These are phyloP conservation scores for Pseudochirops corinnae DNA, from an alignment of 2,797 vertebrate species.

Conservation along the genomic window DNA sequence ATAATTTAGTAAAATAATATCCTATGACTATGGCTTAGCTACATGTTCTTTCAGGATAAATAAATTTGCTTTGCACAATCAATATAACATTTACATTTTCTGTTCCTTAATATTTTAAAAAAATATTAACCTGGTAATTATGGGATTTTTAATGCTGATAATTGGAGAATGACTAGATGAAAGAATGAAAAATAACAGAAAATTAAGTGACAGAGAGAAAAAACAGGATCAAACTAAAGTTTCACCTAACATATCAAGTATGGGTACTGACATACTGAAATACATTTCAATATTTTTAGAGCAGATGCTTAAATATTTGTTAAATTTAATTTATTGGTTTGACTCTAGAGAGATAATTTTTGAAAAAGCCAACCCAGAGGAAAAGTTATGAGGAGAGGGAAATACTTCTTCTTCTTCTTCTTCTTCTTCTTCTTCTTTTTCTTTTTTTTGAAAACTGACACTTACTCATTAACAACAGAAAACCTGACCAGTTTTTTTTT, in stretches of 20 bases:
- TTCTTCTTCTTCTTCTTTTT: no score
- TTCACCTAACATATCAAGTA: not conserved
- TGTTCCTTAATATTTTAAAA: constrained; percentile 47
- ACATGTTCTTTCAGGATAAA: constrained; percentile 46
- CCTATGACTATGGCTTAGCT: constrained; percentile 18
- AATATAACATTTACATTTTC: constrained; percentile 41
- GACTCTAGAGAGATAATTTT: not conserved
- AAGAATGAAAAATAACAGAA: constrained; percentile 23
- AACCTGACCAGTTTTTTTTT: constrained; percentile 52
- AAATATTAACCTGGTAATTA: constrained; percentile 59
- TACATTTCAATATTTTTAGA: not conserved
- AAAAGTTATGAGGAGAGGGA: not conserved
- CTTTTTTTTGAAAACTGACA: constrained; percentile 23
- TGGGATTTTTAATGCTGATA: constrained; percentile 8
- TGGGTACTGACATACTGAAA: not conserved
- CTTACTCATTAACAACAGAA: constrained; percentile 58
- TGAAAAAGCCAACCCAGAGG: constrained; percentile 2
- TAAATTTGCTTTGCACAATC: constrained; percentile 50
- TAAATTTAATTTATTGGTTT: not conserved
- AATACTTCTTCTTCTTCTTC: not conserved
- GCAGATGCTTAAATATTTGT: not conserved
- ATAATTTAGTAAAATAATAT: constrained; percentile 41
- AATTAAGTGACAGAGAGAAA: constrained; percentile 47
- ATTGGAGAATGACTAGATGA: constrained; percentile 39
- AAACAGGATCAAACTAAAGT: constrained; percentile 38